These are phyloP conservation scores for Actenoides hombroni DNA, from an alignment of 2,113 vertebrate genomes.

Conservation along the genomic window DNA sequence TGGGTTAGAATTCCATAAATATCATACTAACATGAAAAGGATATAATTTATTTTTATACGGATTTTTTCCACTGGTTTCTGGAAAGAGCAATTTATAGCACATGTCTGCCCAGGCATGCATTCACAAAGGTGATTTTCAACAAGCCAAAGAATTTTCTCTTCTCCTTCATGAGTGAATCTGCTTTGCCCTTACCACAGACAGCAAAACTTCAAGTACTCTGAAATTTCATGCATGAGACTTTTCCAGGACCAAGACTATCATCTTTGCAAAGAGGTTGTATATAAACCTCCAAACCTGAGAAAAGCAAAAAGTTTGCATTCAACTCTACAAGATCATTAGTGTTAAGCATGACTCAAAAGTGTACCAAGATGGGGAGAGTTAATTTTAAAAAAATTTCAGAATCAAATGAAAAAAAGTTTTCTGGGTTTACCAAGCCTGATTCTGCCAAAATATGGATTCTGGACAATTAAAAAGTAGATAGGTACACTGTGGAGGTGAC, in stretches of 20 bases:
- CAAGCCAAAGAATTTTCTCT: neutral
- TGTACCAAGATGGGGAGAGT: neutral
- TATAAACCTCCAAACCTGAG: neutral
- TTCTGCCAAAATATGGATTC: neutral
- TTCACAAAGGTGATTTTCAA: neutral
- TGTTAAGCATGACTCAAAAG: neutral
- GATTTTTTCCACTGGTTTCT: neutral
- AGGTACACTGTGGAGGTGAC: neutral
- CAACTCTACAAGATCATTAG: neutral
- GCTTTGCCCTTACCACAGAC: neutral
- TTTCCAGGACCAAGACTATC: neutral
- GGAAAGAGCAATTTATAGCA: neutral
- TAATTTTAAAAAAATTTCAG: neutral
- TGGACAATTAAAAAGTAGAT: neutral
- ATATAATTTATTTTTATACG: neutral
- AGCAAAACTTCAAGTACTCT: neutral
- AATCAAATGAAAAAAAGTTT: neutral
- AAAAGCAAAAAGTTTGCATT: neutral
- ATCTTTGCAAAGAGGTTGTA: neutral
- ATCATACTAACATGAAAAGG: neutral
- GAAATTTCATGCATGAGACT: neutral
- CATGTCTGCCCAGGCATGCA: neutral
- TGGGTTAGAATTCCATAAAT: neutral
- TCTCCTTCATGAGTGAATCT: neutral
- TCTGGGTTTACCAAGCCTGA: neutral